Conservation (phyloP, 2,113 vertebrate genomes). For the Grus americana region DNA sequence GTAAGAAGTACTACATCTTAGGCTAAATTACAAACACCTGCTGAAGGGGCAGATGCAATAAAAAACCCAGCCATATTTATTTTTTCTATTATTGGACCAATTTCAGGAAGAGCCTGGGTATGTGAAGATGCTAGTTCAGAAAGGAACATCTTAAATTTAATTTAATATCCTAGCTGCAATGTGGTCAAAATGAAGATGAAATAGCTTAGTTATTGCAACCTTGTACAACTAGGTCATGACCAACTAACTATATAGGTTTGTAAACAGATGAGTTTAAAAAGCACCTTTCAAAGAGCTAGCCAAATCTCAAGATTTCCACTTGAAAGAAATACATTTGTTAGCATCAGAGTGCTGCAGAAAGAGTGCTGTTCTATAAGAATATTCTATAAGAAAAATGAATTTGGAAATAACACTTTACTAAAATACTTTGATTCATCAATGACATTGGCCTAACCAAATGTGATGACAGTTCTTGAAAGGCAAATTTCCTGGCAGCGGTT, state of each 20-base stretch:
- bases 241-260: not conserved
- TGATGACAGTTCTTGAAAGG: not conserved
- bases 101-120: not conserved
- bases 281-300: not conserved
- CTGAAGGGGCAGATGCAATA: not conserved
- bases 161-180: not conserved
- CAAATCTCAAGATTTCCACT: not conserved
- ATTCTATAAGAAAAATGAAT: not conserved
- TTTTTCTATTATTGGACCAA: not conserved
- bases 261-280: not conserved
- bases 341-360: not conserved
- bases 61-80: not conserved
- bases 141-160: not conserved
- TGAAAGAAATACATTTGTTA: not conserved
- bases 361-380: not conserved
- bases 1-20: not conserved
- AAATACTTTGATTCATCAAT: not conserved
- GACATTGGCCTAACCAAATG: not conserved
- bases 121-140: not conserved
- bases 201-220: not conserved
- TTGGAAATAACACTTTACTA: not conserved
- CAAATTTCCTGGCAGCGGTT: not conserved
- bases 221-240: not conserved
- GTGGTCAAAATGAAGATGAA: not conserved
- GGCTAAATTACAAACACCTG: not conserved